Evolutionary conservation across 2,888 invertebrate genomes (phyloP).

Genomic region (Chrysodeixis includens): DNA sequence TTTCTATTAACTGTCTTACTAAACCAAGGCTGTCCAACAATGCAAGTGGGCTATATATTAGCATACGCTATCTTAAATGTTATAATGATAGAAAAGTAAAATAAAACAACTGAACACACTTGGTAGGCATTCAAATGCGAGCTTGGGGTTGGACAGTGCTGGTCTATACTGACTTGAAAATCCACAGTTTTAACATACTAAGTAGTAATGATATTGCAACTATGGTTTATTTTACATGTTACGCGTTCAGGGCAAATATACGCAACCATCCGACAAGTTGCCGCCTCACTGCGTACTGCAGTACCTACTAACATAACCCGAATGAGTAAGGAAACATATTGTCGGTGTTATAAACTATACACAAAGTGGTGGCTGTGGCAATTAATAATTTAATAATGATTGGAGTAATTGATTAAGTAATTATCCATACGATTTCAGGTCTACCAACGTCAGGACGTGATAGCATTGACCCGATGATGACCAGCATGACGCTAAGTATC

Average conservation of each 20-base stretch:
- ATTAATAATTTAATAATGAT: not conserved
- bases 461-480: constrained; percentile 85
- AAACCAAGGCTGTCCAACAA: too few species aligned
- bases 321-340: constrained; percentile 27
- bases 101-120: too few species aligned
- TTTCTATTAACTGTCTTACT: too few species aligned
- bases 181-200: too few species aligned
- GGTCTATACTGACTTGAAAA: too few species aligned
- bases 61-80: too few species aligned
- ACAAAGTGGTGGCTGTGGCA: not conserved
- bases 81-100: too few species aligned
- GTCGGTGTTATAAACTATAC: constrained; percentile 16
- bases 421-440: constrained; percentile 63
- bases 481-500: constrained; percentile 86
- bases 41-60: too few species aligned
- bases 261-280: constrained; percentile 34
- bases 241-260: constrained; percentile 31
- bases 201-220: constrained; percentile 7
- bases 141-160: too few species aligned
- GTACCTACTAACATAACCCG: constrained; percentile 21
- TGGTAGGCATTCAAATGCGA: too few species aligned
- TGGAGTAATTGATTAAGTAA: not conserved
- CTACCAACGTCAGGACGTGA: constrained; percentile 77
- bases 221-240: constrained; percentile 21
- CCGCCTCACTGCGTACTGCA: constrained; percentile 29